Evolutionary conservation across 2,113 vertebrate genomes (phyloP), one percentile per base, ranked within the genome.

Genomic region (Cynoglossus semilaevis): DNA sequence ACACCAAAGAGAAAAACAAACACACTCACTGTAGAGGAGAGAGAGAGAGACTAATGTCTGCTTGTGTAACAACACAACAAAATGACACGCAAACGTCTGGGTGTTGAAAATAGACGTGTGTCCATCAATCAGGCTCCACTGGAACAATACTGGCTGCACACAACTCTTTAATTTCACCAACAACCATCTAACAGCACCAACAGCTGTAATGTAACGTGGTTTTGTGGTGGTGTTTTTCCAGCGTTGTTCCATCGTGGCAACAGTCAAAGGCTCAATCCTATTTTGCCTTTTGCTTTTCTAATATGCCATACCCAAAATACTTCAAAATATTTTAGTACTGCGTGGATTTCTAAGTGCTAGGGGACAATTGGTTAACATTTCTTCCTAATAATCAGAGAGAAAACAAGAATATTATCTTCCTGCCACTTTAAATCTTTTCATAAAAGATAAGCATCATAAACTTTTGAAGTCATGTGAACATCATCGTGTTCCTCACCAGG

Each of bases 191-290:
- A 34, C 53, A 63, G 40, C 14, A 61, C 51, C 49, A 10, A n/a
- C n/a, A 55, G 67, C 57, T 50, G 11, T 19, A 64, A 49, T 43
- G 50, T 44, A 43, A 45, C 19, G 38, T 50, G 68, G 60, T 59
- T 69, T 38, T 18, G 42, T 54, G 70, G 50, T 11, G 54, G 61
- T 74, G 57, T 46, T 67, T 73, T 67, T 47, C 56, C 50, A 59
- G 37, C 55, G 74, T 80, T 71, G 73, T 75, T 83, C 58, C 11
- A 7, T 17, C 48, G 74, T 19, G 63, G 73, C 58, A 77, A 52
- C 42, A 70, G 53, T 69, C 61, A 72, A 77, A 74, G 6, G 22
- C n/a, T n/a, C n/a, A n/a, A n/a, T n/a, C n/a, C n/a, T n/a, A n/a
- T n/a, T n/a, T n/a, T n/a, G n/a, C n/a, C n/a, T n/a, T 29, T 29